These are phyloP conservation scores for Heliothis peltigera DNA, from an alignment of 2,888 invertebrate species.

Conservation along the genomic window DNA sequence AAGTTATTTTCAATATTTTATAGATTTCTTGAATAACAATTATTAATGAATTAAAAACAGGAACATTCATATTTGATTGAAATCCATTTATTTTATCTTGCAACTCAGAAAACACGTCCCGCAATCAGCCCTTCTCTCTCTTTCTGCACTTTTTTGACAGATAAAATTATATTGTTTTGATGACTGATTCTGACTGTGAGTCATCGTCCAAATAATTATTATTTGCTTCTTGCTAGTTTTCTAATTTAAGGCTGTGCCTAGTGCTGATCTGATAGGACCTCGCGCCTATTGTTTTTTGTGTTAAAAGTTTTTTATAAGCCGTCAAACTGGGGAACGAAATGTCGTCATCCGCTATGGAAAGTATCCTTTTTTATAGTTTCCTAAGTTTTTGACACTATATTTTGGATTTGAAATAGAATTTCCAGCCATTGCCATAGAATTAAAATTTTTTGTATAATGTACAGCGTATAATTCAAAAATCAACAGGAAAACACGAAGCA, in stretches of 20 bases:
- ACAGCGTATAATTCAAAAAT: neutral
- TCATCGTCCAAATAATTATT: constrained; percentile 56
- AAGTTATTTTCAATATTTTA: neutral
- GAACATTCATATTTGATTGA: neutral
- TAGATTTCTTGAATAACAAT: no score
- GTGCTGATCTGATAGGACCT: constrained; percentile 61
- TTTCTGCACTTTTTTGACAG: constrained; percentile 47
- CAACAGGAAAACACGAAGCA: neutral
- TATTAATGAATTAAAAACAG: no score
- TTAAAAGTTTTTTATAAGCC: constrained; percentile 70
- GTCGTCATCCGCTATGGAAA: constrained; percentile 97
- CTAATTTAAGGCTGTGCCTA: constrained; percentile 34
- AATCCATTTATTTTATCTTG: neutral
- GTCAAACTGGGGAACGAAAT: constrained; percentile 96
- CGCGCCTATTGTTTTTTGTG: constrained; percentile 65
- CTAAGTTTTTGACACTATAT: constrained; percentile 37
- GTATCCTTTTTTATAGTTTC: constrained; percentile 92
- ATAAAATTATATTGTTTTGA: constrained; percentile 53
- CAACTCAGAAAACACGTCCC: neutral
- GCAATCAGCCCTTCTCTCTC: neutral
- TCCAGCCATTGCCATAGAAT: constrained; percentile 30
- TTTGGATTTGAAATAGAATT: constrained; percentile 26
- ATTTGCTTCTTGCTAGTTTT: constrained; percentile 29
- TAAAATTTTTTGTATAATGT: constrained; percentile 13
- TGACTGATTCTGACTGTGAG: constrained; percentile 50